A percentile compares a stretch with the other conserved stretches of the same genome.
phyloP scores from a whole-genome alignment of 2,797 vertebrate genomes.

The Danio choprae region DNA sequence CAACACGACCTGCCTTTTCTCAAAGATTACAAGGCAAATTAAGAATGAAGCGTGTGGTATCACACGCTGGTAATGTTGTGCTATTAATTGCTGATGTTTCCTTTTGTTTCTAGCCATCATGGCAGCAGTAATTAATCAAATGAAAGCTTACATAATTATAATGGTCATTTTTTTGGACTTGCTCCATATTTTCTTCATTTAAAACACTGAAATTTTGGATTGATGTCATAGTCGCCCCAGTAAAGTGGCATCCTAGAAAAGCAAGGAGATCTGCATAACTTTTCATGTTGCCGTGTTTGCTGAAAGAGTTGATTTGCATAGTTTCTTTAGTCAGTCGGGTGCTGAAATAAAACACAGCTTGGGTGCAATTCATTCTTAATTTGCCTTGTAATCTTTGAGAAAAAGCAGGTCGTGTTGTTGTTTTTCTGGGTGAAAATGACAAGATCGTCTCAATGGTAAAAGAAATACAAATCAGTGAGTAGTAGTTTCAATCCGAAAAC shows the following conservation, averaged over 20 bases:
- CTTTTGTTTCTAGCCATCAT: neutral
- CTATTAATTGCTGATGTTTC: neutral
- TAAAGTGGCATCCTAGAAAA: neutral
- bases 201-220: neutral
- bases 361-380: neutral
- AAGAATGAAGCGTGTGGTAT: neutral
- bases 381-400: neutral
- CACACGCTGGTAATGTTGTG: conserved; percentile 4
- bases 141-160: neutral
- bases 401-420: neutral
- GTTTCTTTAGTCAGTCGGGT: neutral
- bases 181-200: neutral
- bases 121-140: neutral
- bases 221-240: neutral
- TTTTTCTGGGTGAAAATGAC: neutral
- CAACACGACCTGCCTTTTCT: neutral
- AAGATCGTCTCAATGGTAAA: neutral
- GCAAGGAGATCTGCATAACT: no score
- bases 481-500: neutral
- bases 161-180: neutral
- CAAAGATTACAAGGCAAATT: neutral
- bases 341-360: neutral
- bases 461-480: neutral
- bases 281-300: neutral
- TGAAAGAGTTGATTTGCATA: neutral